Evolutionary conservation across 1,140 invertebrate genomes (phyloP), one percentile per base, ranked within the genome.

Genomic region (Drosophila takahashii): DNA sequence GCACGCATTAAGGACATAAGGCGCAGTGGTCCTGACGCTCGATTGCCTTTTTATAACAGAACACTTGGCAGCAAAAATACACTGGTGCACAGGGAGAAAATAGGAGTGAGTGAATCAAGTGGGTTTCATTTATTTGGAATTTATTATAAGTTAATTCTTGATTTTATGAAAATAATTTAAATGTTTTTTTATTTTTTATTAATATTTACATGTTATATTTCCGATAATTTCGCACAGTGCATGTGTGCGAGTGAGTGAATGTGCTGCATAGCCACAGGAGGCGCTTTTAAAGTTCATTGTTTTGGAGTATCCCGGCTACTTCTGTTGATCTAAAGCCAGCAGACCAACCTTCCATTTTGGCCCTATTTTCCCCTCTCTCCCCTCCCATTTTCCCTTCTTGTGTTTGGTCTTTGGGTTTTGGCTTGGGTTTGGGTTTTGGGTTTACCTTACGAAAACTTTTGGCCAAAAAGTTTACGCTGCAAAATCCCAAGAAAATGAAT

Each of bases 31-130:
- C 44, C 69, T 81, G 58, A 70, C 75, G 81, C 81, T 86, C 81
- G 83, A 86, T 86, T 86, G 78, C 78, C 81, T 81, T 77, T 81
- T 81, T 72, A 81, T 72, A 86, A 75, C 67, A 78, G 59, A 72
- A 42, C 72, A 80, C 66, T 84, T 77, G 73, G 54, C 48, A 37
- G 62, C 36, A 47, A 54, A 60, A 60, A 54, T 18, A 39, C 26
- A 60, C 48, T 37, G 36, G 15, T 27, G 8, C 47, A 60, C 32
- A 10, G 7, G 4, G 3, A 32, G 5, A 54, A 39, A 9, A 15
- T 9, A 36, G 5, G 7, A 0, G 3, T 36, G 7, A 1, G 2
- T 22, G 1, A 22, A 13, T 5, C 18, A 36, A 57, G 2, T 13
- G 16, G 8, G 5, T 11, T 22, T 7, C 2, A 0, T 10, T 5